Evolutionary conservation across 1,140 invertebrate species (phyloP).

Genomic region (Gonioctena quinquepunctata): DNA sequence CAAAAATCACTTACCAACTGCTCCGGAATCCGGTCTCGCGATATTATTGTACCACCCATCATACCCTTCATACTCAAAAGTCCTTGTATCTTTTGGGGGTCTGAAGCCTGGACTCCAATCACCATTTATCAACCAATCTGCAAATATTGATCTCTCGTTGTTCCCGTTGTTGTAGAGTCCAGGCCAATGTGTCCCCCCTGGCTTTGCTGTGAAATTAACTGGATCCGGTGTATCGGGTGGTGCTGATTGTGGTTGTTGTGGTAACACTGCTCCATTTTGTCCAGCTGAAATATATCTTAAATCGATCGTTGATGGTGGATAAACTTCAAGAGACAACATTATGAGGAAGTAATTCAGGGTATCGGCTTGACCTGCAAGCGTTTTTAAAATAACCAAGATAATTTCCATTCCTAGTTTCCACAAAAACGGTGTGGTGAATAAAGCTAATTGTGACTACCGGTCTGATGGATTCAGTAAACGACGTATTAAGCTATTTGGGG

Average conservation of each 20-base stretch:
- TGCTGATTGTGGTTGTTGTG: background rate
- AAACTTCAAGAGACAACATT: no score
- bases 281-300: no score
- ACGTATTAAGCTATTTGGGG: no score
- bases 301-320: no score
- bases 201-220: background rate
- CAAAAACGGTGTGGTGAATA: no score
- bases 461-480: no score
- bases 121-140: conserved; percentile 14
- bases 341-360: no score
- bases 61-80: conserved; percentile 60
- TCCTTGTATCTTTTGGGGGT: background rate
- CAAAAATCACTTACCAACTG: conserved; percentile 58
- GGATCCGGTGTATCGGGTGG: background rate
- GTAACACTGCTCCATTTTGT: no score
- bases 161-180: background rate
- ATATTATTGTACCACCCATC: conserved; percentile 73
- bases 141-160: background rate
- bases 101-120: background rate
- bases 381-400: no score
- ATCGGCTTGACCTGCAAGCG: no score
- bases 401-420: no score
- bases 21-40: conserved; percentile 62
- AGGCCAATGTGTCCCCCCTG: background rate
- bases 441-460: no score